A percentile compares a stretch with the other conserved stretches of the same genome.
Evolutionary conservation across 1,140 invertebrate genomes (phyloP).

Genomic region (Spodoptera litura): DNA sequence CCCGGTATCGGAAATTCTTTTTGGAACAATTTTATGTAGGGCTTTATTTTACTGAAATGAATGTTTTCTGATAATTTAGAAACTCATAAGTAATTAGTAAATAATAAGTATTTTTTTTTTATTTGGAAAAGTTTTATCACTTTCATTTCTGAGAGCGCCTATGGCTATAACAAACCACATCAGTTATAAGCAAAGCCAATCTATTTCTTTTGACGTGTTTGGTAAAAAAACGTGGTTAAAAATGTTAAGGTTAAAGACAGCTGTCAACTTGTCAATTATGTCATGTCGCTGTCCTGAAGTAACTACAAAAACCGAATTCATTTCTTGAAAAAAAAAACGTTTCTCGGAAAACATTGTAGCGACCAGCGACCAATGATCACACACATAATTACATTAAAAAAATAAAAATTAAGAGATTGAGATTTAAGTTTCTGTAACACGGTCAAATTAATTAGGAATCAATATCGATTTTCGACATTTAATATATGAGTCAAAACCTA

Average conservation of each 20-base stretch:
- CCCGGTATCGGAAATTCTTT: conserved; percentile 61
- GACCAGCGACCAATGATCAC: no score
- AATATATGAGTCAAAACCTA: no score
- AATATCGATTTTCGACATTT: no score
- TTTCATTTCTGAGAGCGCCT: no score
- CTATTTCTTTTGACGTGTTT: conserved; percentile 9
- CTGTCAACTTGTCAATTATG: conserved; percentile 25
- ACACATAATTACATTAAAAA: background rate
- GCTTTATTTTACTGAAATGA: no score
- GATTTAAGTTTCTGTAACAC: no score
- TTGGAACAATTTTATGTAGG: background rate
- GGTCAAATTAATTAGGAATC: no score
- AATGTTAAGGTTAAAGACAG: conserved; percentile 10
- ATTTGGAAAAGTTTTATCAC: no score
- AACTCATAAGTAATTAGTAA: no score
- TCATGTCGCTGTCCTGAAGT: background rate
- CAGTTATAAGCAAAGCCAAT: background rate
- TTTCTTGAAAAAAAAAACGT: background rate
- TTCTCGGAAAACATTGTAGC: background rate
- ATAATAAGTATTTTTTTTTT: no score
- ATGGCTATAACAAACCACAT: background rate
- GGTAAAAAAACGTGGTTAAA: background rate
- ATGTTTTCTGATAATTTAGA: no score
- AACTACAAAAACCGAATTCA: conserved; percentile 1
- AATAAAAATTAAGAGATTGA: background rate